phyloP scores from a whole-genome alignment of 2,113 vertebrate species.

The Thryonomys swinderianus region DNA sequence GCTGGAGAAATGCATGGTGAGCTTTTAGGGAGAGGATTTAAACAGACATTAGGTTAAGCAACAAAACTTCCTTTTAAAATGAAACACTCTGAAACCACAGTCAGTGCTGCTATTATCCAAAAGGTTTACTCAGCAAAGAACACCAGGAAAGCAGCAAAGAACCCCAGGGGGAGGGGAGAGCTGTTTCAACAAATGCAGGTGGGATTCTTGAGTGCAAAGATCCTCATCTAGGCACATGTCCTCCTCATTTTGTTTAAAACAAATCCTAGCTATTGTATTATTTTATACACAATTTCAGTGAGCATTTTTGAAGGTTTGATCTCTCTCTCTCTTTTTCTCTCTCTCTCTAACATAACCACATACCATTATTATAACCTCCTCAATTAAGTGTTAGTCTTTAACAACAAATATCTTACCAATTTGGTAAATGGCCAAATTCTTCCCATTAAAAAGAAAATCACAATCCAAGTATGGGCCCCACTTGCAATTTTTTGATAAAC shows the following conservation, averaged over 20 bases:
- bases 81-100: not conserved
- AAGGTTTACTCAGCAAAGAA: not conserved
- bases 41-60: not conserved
- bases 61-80: conserved; percentile 18
- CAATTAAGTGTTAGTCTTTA: not conserved
- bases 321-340: not conserved
- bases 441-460: not conserved
- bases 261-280: not conserved
- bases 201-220: not conserved
- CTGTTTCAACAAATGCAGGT: not conserved
- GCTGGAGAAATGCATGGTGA: not conserved
- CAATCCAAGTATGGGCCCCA: not conserved
- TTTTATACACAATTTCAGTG: not conserved
- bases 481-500: not conserved
- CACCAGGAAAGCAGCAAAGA: not conserved
- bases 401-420: not conserved
- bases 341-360: not conserved
- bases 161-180: not conserved
- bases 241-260: not conserved
- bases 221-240: not conserved
- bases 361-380: not conserved
- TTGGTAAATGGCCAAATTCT: conserved; percentile 4
- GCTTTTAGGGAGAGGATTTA: not conserved
- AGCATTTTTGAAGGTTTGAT: not conserved
- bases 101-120: not conserved